Evolutionary conservation across 2,797 vertebrate genomes (phyloP), one percentile per base, ranked within the genome.

Genomic region (Amphiprion clarkii): DNA sequence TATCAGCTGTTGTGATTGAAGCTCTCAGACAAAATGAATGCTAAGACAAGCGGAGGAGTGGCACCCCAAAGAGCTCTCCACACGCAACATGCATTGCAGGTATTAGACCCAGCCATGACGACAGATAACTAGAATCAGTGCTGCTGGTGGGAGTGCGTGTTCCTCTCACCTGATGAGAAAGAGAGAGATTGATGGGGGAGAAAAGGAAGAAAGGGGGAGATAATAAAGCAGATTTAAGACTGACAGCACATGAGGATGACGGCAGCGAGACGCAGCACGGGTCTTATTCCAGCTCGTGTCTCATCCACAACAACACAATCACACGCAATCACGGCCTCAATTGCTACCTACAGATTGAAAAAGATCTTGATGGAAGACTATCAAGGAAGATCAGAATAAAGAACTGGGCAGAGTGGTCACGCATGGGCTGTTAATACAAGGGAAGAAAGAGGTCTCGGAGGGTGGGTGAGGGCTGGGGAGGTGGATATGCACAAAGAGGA

Each of bases 231-330:
- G 54, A 72, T 57, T 16, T 64, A 11, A 69, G 68, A 67, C 49
- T 62, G 79, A 78, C 76, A 58, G 82, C 53, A 40, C 52, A 83
- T n/a, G 62, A 82, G 64, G 68, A 79, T 57, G 83, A 81, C 78
- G 57, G 84, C 54, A 3, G 57, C 2, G 51, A 76, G 78, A 79
- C n/a, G 48, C 49, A n/a, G 67, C 73, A 39, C 11, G 6, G 57
- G 67, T 79, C 78, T 78, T 64, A 67, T 74, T 84, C 71, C 6
- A 23, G 59, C 64, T 81, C 44, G 27, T 59, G 67, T 79, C 74
- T 84, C 76, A 86, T 84, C 85, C 79, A 58, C 88, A 90, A 91
- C 83, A 89, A 87, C 62, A 79, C 90, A 90, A 90, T 92, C 86
- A 83, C 80, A 73, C 1, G 57, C 85, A 88, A 92, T 90, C 90